phyloP scores from a whole-genome alignment of 2,797 vertebrate species.

The Dermochelys coriacea region DNA sequence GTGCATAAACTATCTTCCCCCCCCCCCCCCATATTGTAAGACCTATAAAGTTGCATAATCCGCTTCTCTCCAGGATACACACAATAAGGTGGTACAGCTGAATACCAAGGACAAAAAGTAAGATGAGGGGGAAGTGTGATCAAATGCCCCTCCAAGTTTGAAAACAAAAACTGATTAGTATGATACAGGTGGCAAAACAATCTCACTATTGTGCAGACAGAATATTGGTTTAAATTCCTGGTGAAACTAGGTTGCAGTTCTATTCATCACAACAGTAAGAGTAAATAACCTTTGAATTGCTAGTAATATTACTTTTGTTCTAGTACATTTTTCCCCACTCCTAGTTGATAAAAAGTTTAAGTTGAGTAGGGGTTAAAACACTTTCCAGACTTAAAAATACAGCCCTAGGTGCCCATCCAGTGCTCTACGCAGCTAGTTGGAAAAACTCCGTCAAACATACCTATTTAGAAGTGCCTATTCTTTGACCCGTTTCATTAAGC shows the following conservation, averaged over 20 bases:
- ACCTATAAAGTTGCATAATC: neutral
- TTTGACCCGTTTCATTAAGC: neutral
- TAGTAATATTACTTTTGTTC: neutral
- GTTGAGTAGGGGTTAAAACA: slow-evolving; percentile 27
- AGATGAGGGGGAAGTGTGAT: neutral
- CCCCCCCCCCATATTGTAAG: neutral
- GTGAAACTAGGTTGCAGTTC: slow-evolving; percentile 15
- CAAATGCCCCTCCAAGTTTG: neutral
- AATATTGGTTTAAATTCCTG: slow-evolving; percentile 40
- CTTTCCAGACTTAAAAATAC: slow-evolving; percentile 42
- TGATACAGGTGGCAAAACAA: slow-evolving; percentile 44
- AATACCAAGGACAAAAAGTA: slow-evolving; percentile 12
- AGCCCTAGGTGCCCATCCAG: slow-evolving; percentile 4
- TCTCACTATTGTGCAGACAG: slow-evolving; percentile 26
- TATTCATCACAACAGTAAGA: slow-evolving; percentile 19
- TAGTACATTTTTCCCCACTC: too few species aligned
- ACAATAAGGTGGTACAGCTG: slow-evolving; percentile 1
- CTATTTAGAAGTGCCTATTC: neutral
- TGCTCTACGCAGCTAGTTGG: neutral
- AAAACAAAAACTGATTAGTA: neutral
- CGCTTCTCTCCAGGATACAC: neutral
- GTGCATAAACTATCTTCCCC: too few species aligned
- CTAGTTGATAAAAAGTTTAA: too few species aligned
- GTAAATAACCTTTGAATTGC: slow-evolving; percentile 38
- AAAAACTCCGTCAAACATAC: neutral